Conservation (phyloP, 2,888 invertebrate species). For the Ormyrus labotus region DNA sequence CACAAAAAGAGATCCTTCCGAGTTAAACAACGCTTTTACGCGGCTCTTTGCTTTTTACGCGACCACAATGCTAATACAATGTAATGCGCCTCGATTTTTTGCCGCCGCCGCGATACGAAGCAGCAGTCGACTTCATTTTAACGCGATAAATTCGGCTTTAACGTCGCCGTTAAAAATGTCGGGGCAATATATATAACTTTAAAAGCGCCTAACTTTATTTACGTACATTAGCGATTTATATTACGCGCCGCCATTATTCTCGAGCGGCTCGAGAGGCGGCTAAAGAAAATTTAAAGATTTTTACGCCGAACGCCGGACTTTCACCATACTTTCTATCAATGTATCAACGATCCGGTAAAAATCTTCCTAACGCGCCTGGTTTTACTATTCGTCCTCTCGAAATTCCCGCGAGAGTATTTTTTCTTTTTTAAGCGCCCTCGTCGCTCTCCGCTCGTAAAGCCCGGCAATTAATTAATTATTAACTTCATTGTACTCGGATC, state of each 20-base stretch:
- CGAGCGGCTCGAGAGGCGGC: background rate
- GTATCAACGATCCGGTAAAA: background rate
- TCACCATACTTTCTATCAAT: constrained; percentile 3
- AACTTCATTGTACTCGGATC: too few relatives aligned
- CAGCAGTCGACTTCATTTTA: background rate
- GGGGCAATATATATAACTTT: too few relatives aligned
- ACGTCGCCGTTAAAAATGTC: too few relatives aligned
- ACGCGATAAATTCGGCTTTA: background rate
- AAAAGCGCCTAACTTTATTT: too few relatives aligned
- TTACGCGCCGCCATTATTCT: background rate
- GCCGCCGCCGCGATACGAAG: too few relatives aligned
- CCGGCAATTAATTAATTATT: too few relatives aligned
- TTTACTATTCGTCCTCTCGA: too few relatives aligned
- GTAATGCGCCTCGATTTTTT: background rate
- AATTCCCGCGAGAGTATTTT: too few relatives aligned
- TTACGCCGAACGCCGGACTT: background rate
- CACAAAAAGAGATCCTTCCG: constrained; percentile 4
- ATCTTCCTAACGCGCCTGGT: background rate
- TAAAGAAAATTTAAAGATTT: constrained; percentile 14
- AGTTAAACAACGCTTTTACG: constrained; percentile 13
- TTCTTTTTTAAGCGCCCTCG: too few relatives aligned
- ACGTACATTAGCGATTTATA: too few relatives aligned
- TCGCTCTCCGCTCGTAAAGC: too few relatives aligned
- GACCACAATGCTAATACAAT: background rate
- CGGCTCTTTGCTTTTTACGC: background rate